Percentiles rank a stretch among this genome's conserved stretches.
Evolutionary conservation across 1,140 invertebrate genomes (phyloP).

Genomic region (Phymastichus coffea): DNA sequence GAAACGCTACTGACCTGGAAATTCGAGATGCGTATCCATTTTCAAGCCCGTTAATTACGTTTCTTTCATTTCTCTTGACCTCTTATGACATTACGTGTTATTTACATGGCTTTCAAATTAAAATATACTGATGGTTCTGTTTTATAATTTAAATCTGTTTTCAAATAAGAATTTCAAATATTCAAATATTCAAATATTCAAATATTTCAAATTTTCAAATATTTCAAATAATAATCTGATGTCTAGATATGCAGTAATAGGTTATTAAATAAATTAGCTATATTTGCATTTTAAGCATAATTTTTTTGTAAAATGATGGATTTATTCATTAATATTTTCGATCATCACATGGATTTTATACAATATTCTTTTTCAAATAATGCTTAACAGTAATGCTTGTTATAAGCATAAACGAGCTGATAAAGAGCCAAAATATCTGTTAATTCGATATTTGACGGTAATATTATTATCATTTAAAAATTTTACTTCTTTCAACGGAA

Average conservation of each 20-base stretch:
- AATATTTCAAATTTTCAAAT: too few species aligned
- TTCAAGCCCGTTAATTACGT: background rate
- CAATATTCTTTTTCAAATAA: background rate
- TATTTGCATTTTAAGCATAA: too few species aligned
- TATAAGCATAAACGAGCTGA: constrained; percentile 1
- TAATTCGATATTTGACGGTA: background rate
- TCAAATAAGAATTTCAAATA: too few species aligned
- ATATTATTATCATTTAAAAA: constrained; percentile 5
- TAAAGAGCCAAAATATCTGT: constrained; percentile 8
- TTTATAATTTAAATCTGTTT: too few species aligned
- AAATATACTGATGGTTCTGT: too few species aligned
- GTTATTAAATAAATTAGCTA: too few species aligned
- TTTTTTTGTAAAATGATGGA: constrained; percentile 16
- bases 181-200: too few species aligned
- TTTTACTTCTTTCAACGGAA: background rate
- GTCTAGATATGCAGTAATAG: too few species aligned
- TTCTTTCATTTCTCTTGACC: background rate
- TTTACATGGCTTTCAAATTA: too few species aligned
- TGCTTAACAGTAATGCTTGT: constrained; percentile 5
- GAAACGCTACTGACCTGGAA: too few species aligned
- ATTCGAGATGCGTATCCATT: background rate
- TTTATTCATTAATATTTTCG: constrained; percentile 1
- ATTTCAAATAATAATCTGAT: too few species aligned
- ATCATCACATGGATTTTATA: constrained; percentile 18
- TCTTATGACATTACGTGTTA: too few species aligned